Base-by-base conservation (phyloP, 1,140 invertebrate genomes). In the Linepithema humile region DNA sequence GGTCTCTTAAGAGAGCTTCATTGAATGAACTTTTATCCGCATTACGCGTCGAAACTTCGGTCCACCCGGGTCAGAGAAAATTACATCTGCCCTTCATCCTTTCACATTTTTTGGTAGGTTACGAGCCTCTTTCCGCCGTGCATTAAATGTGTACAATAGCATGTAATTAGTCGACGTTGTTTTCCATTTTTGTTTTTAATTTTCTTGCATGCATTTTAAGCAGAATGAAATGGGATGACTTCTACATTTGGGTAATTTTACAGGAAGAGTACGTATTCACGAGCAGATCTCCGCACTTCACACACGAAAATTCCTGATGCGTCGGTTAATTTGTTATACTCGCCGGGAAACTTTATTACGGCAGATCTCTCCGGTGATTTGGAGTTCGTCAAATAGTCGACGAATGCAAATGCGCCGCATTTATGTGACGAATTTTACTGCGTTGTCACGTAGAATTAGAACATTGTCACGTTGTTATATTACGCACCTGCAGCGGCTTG, bases 1-100 rank as follows among this genome's bases (percentile, higher is more conserved):
- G 73, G 50, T 83, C 78, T 55, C 69, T 73, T 65, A 88, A 89
- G 84, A 80, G 83, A 85, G 88, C 83, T 85, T 85, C 73, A 88
- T 88, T 82, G 77, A 53, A 45, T 55, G 78, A 80, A 88, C 74
- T 83, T 86, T 85, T 73, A 75, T 86, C 53, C 59, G 83, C 26
- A 53, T 83, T 75, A 88, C 65, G 50, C 48, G 17, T 64, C 26
- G 70, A 48, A 1, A 62, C 64, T 55, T 69, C 64, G 83, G 73
- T 77, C 65, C 72, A 43, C 70, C 57, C 86, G 15, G 32, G 1
- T 43, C 40, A 40, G 53, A 38, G 55, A 80, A n/a, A n/a, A 88
- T 88, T 88, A 84, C 73, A 70, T 84, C 53, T 65, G 53, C 17
- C 72, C 23, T 26, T 53, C 40, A 57, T 73, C 40, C 43, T 86